Evolutionary conservation across 92 coral and sea anemone genomes (phyloP).

Genomic region (Scolanthus callimorphus): DNA sequence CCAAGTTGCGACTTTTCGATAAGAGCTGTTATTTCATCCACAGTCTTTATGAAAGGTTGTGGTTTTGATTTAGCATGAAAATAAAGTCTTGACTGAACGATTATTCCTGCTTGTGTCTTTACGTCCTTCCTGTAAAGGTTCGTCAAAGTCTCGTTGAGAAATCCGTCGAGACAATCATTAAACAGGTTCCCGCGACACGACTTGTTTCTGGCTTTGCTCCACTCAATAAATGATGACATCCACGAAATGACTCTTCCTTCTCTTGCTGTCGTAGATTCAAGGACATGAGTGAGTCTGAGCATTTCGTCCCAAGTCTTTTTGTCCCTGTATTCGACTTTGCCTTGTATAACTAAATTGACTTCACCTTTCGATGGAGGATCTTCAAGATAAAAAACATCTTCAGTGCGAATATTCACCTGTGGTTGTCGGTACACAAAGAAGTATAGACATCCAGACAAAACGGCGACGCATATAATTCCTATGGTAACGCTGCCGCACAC

Average conservation of each 20-base stretch:
- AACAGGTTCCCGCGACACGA: slow-evolving; percentile 28
- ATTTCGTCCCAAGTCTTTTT: neutral
- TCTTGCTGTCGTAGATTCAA: slow-evolving; percentile 7
- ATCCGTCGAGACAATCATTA: slow-evolving; percentile 16
- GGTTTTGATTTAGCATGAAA: no score
- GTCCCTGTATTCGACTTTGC: slow-evolving; percentile 17
- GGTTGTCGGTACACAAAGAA: no score
- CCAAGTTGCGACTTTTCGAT: no score
- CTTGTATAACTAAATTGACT: slow-evolving; percentile 20
- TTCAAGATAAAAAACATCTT: no score
- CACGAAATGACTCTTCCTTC: slow-evolving; percentile 18
- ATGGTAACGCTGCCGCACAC: no score
- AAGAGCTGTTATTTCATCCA: no score
- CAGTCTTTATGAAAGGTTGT: no score
- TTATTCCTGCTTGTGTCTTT: neutral
- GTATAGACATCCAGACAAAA: no score
- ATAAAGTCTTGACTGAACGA: slow-evolving; percentile 35
- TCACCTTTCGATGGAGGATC: no score
- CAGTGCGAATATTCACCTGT: no score
- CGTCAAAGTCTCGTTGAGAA: slow-evolving; percentile 6
- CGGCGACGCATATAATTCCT: no score
- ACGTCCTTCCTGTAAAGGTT: slow-evolving; percentile 18
- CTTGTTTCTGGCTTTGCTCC: slow-evolving; percentile 19
- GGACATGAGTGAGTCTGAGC: slow-evolving; percentile 1
- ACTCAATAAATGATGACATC: slow-evolving; percentile 30